phyloP scores from a whole-genome alignment of 2,888 invertebrate genomes.

The Mythimna vitellina region DNA sequence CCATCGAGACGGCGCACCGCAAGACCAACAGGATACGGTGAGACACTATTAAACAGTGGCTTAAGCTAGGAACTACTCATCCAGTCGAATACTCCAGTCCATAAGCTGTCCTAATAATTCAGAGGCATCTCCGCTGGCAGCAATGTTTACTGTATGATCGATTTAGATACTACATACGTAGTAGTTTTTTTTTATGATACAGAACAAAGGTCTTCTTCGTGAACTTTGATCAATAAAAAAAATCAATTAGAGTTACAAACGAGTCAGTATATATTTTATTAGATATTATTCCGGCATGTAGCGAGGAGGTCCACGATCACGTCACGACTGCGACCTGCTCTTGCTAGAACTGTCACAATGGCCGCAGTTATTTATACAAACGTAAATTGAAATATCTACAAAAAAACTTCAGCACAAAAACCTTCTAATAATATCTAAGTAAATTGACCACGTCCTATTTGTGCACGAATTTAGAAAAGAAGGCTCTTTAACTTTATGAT shows the following conservation, averaged over 20 bases:
- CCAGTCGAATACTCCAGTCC: neutral
- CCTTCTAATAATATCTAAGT: neutral
- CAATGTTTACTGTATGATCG: neutral
- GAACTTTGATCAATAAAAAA: neutral
- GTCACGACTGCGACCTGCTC: constrained; percentile 1
- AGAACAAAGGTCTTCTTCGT: no score
- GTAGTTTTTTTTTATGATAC: no score
- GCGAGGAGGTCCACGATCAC: neutral
- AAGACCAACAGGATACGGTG: constrained; percentile 86
- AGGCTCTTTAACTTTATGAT: neutral
- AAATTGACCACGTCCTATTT: neutral
- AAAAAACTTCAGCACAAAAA: constrained; percentile 3
- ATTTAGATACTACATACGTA: no score
- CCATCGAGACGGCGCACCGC: constrained; percentile 95
- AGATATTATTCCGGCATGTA: neutral
- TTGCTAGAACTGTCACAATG: neutral
- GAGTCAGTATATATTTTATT: neutral
- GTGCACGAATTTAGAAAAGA: no score
- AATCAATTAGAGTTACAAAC: neutral
- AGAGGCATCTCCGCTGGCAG: no score
- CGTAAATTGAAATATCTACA: constrained; percentile 12
- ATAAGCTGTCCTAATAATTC: no score
- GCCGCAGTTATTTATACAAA: constrained; percentile 1
- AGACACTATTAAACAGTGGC: constrained; percentile 40
- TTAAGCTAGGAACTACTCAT: neutral